These are phyloP conservation scores for Crotophaga sulcirostris DNA, from an alignment of 2,113 vertebrate genomes.

Conservation along the genomic window DNA sequence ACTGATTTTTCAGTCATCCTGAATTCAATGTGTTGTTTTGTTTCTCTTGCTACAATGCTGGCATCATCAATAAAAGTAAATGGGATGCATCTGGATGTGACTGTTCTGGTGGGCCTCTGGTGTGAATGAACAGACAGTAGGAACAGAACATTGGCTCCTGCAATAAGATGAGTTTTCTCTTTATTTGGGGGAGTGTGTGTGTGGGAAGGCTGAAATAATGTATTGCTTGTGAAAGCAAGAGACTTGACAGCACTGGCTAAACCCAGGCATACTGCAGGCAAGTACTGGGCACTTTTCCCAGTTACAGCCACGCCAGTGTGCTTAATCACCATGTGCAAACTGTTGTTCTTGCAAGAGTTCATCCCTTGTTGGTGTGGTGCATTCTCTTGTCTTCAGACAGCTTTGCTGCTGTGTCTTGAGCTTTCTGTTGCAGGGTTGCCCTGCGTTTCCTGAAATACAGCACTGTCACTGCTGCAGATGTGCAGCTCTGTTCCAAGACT, in stretches of 20 bases:
- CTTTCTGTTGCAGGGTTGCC: neutral
- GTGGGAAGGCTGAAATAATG: neutral
- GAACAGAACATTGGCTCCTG: neutral
- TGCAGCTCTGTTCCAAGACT: neutral
- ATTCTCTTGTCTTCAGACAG: neutral
- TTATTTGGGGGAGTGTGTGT: neutral
- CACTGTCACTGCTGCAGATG: rapidly evolving
- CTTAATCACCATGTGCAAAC: neutral
- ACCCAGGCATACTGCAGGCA: neutral
- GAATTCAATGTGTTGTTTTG: neutral
- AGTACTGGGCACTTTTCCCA: neutral
- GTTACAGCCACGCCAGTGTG: neutral
- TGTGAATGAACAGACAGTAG: neutral
- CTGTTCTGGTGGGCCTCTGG: neutral
- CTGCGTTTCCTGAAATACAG: neutral
- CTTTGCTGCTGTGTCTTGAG: neutral
- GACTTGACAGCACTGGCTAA: neutral
- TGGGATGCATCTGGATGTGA: neutral
- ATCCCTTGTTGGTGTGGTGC: neutral
- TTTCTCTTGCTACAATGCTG: neutral
- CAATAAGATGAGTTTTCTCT: neutral
- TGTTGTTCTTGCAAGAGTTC: neutral
- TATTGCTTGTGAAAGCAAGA: neutral
- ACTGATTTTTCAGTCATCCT: neutral
- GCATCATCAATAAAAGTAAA: neutral